Conservation (phyloP, 2,888 invertebrate species). For the Lasius platythorax region DNA sequence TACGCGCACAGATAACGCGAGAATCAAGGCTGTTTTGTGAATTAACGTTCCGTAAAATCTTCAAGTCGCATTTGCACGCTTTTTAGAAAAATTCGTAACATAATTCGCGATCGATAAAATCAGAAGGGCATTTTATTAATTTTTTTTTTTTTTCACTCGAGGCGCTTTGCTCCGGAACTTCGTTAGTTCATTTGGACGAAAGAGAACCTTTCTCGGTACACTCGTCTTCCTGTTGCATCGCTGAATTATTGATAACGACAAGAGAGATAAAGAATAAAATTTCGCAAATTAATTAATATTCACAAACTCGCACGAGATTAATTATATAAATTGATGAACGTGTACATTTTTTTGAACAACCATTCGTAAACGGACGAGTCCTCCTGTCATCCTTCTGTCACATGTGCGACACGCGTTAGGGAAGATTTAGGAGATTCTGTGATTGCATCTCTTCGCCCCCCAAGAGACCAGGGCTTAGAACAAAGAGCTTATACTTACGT, state of each 20-base stretch:
- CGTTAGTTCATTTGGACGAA: no score
- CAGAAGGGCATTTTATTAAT: neutral
- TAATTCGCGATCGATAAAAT: neutral
- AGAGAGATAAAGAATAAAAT: neutral
- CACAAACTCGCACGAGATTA: neutral
- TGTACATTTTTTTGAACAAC: neutral
- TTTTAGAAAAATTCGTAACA: neutral
- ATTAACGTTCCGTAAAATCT: neutral
- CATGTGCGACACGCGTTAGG: no score
- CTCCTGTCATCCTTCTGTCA: no score
- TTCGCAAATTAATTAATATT: neutral
- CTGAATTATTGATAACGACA: neutral
- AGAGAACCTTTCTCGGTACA: no score
- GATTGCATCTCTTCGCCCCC: neutral
- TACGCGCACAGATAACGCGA: neutral
- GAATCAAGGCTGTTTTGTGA: neutral
- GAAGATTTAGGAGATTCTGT: neutral
- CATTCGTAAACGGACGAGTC: neutral
- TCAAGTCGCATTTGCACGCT: neutral
- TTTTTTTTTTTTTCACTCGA: neutral
- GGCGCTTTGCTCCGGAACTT: neutral
- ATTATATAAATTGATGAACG: neutral
- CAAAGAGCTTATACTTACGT: constrained; percentile 89
- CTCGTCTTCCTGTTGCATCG: no score
- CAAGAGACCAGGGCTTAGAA: neutral